These are phyloP conservation scores for Gallirallus australis DNA, from an alignment of 2,797 vertebrate genomes.

Conservation along the genomic window DNA sequence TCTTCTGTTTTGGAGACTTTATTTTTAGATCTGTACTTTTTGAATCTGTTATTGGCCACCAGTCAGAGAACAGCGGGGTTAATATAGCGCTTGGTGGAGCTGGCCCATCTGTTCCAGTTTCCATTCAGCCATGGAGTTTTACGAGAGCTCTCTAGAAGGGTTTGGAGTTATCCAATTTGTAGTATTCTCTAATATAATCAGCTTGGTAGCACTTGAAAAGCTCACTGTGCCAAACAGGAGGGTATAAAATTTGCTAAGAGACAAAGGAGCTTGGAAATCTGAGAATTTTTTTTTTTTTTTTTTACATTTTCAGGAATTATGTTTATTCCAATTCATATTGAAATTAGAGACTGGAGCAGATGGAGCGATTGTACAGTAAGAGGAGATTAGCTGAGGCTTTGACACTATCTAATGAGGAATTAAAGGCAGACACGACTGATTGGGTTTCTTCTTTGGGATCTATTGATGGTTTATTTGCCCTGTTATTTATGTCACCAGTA, in stretches of 20 bases:
- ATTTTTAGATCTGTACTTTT: conserved; percentile 68
- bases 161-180: conserved; percentile 66
- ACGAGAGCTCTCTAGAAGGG: conserved; percentile 70
- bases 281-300: background rate
- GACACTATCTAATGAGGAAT: conserved; percentile 21
- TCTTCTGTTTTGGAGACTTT: conserved; percentile 22
- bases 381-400: background rate
- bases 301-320: conserved; percentile 19
- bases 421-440: background rate
- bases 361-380: conserved; percentile 21
- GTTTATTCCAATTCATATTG: conserved; percentile 18
- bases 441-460: background rate
- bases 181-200: conserved; percentile 62
- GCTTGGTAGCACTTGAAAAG: conserved; percentile 68
- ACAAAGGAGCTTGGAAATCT: conserved; percentile 60
- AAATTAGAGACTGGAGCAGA: conserved; percentile 23
- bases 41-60: conserved; percentile 52
- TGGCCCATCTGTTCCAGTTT: conserved; percentile 76
- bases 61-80: conserved; percentile 71
- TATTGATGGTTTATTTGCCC: background rate
- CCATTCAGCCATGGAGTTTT: conserved; percentile 71
- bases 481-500: background rate
- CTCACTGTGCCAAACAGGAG: conserved; percentile 54
- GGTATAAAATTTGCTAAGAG: conserved; percentile 28
- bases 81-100: conserved; percentile 63